Evolutionary conservation across 2,797 vertebrate species (phyloP).

Genomic region (Sebastes reedi): DNA sequence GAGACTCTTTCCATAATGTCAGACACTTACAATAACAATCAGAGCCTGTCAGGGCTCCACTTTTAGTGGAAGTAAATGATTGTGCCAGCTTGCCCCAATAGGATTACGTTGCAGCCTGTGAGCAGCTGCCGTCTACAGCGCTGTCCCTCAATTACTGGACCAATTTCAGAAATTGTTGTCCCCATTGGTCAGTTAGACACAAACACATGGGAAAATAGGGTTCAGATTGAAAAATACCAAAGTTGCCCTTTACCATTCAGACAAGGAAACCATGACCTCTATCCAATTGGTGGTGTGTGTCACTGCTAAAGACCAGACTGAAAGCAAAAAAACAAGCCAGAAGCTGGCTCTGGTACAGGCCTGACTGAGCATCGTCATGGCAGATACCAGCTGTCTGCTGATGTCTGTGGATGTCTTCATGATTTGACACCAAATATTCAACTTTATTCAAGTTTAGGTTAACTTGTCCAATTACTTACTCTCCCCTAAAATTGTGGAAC

Average conservation of each 20-base stretch:
- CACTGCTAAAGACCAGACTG: background rate
- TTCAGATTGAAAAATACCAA: too few species aligned
- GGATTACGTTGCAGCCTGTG: too few species aligned
- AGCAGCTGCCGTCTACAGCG: too few species aligned
- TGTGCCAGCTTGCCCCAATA: too few species aligned
- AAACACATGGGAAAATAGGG: too few species aligned
- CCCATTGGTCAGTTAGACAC: too few species aligned
- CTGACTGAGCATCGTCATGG: background rate
- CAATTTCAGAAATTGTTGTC: background rate
- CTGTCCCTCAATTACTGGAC: too few species aligned
- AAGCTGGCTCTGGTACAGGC: background rate
- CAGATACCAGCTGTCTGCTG: background rate
- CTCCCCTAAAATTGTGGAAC: background rate
- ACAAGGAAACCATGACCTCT: background rate
- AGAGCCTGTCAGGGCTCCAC: too few species aligned
- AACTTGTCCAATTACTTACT: background rate
- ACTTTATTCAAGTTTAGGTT: background rate
- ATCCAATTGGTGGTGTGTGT: background rate
- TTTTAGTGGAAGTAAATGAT: too few species aligned
- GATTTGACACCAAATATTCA: background rate
- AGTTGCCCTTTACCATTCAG: background rate
- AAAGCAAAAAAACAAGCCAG: background rate
- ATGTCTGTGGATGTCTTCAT: background rate
- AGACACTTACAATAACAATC: too few species aligned
- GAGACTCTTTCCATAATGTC: too few species aligned